Evolutionary conservation across 2,113 vertebrate genomes (phyloP).

Genomic region (Casuarius casuarius): DNA sequence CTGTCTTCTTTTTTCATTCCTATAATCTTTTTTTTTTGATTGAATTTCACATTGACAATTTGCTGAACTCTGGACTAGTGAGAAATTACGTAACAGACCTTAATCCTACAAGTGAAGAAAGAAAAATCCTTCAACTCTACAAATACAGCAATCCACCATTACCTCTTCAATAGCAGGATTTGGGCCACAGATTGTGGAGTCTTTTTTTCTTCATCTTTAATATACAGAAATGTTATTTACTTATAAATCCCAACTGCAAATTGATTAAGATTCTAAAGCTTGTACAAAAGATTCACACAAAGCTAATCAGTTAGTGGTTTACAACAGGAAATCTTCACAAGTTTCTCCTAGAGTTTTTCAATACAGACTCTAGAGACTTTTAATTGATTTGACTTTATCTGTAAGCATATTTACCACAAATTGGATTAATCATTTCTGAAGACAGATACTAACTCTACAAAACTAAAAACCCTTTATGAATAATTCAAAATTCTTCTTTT

Average conservation of each 20-base stretch:
- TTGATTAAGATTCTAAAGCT: background rate
- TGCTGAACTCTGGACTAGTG: background rate
- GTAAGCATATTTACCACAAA: background rate
- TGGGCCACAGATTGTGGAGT: background rate
- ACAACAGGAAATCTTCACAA: background rate
- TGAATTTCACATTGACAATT: background rate
- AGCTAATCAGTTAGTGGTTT: background rate
- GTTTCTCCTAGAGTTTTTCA: background rate
- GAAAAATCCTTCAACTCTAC: background rate
- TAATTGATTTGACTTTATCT: conserved; percentile 10
- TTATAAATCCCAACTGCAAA: background rate
- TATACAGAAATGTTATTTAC: background rate
- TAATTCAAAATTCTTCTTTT: conserved; percentile 19
- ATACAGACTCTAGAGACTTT: background rate
- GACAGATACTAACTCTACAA: background rate
- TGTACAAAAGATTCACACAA: background rate
- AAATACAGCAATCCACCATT: background rate
- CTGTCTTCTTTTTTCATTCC: background rate
- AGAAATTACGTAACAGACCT: background rate
- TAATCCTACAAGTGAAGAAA: background rate
- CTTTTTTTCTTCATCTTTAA: background rate
- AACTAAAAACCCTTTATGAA: background rate
- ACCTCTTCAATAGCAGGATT: background rate
- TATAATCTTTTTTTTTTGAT: background rate
- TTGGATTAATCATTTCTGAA: conserved; percentile 42